Conservation (phyloP, 2,888 invertebrate genomes). For the Ectemnius lituratus region DNA sequence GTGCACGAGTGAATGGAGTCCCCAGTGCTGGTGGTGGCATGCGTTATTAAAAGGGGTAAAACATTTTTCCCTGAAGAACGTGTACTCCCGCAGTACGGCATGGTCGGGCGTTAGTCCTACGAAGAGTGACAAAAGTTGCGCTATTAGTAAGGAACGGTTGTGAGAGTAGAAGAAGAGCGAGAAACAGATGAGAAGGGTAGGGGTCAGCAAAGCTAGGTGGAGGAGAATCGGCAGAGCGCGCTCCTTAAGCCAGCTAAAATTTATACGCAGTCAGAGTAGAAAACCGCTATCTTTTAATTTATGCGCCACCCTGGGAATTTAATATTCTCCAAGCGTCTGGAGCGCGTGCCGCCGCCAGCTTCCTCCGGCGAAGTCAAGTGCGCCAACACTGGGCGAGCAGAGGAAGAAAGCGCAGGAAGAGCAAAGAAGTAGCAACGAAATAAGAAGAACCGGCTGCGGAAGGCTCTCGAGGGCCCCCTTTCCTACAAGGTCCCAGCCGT, state of each 20-base stretch:
- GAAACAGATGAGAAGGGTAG: background rate
- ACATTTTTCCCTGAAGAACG: conserved; percentile 6
- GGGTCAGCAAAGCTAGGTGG: background rate
- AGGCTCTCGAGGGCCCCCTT: conserved; percentile 65
- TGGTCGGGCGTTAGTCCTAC: too few relatives aligned
- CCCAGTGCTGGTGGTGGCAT: conserved; percentile 25
- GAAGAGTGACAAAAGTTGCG: too few relatives aligned
- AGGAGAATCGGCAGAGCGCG: background rate
- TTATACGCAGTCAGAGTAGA: conserved; percentile 67
- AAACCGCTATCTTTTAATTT: conserved; percentile 76
- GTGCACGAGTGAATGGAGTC: conserved; percentile 14
- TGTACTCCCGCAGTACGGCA: too few relatives aligned
- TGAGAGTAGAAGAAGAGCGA: background rate
- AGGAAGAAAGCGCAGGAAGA: background rate
- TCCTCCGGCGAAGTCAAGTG: conserved; percentile 44
- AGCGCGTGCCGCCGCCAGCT: conserved; percentile 63
- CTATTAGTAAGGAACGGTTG: too few relatives aligned
- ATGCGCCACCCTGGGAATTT: conserved; percentile 74
- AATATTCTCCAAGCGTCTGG: conserved; percentile 73
- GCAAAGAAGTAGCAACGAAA: conserved; percentile 31
- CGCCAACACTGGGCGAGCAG: conserved; percentile 24
- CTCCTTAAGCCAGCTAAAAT: conserved; percentile 55
- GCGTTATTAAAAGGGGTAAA: conserved; percentile 11
- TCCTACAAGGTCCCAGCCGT: conserved; percentile 60
- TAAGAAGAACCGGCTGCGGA: conserved; percentile 26